Evolutionary conservation across 2,113 vertebrate genomes (phyloP), one percentile per base, ranked within the genome.

Genomic region (Sula dactylatra): DNA sequence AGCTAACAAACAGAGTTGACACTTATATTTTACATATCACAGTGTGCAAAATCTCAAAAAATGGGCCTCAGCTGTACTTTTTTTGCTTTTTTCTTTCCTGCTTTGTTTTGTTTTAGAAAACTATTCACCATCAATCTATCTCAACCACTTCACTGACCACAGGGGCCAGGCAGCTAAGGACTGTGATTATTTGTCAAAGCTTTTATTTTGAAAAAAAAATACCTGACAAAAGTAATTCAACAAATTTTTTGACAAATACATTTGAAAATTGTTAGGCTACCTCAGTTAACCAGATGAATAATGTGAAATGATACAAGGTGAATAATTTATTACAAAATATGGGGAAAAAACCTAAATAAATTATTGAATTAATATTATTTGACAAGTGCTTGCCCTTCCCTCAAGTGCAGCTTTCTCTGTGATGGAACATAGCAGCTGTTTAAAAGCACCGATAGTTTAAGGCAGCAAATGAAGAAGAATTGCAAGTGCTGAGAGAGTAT

Each of bases 301-400:
- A 97, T 88, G 78, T 3, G 79, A 91, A 95, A 93, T 93, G 82
- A 97, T 94, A 95, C 4, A n/a, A 93, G 89, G 87, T 97, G 91
- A 97, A 97, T 97, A 95, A 97, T 96, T 94, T 96, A 96, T 96
- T 93, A 95, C 74, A 94, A 97, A 97, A 97, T 90, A 78, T 72
- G 89, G 54, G 54, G 34, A 2, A 6, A 77, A 58, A 77, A 86
- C 21, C 50, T 40, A 76, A 85, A 96, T 90, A 95, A 97, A 96
- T 96, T 95, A 96, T 96, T 95, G 87, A 97, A 95, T 87, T 96
- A 97, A 97, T 96, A 96, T 94, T 96, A 90, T 94, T 97, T 96
- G 97, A 96, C 93, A 97, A 96, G 94, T 93, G 67, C 84, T 96
- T 96, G 91, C 89, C 96, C 89, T 97, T 95, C 93, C 89, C 93